A percentile compares a stretch with the other conserved stretches of the same genome.
Conservation (phyloP, 2,797 vertebrate species). For the Centropyge bicolor region DNA sequence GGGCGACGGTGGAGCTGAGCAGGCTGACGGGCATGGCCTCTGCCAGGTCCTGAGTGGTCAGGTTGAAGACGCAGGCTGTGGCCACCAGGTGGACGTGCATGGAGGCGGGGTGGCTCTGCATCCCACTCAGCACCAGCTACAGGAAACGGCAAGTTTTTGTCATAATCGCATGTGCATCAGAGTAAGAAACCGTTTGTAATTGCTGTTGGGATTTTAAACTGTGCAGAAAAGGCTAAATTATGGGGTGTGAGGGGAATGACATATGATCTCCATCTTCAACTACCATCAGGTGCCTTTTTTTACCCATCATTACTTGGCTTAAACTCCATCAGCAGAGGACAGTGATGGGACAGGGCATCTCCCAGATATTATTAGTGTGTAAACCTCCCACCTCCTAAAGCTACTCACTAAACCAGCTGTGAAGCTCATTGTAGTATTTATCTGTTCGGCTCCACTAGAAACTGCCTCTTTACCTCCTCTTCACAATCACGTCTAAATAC, state of each 20-base stretch:
- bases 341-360: slow-evolving; percentile 3
- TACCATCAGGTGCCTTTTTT: not conserved
- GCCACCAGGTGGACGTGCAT: slow-evolving; percentile 91
- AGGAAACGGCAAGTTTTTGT: slow-evolving; percentile 37
- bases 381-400: slow-evolving; percentile 16
- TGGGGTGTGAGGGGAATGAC: not conserved
- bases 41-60: slow-evolving; percentile 91
- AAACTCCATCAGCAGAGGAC: not conserved
- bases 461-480: slow-evolving; percentile 18
- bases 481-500: slow-evolving; percentile 9
- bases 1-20: slow-evolving; percentile 88
- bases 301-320: not conserved
- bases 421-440: not conserved
- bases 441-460: slow-evolving; percentile 14
- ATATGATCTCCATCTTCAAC: not conserved
- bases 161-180: not conserved
- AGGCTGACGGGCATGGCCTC: slow-evolving; percentile 90
- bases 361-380: slow-evolving; percentile 8
- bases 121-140: slow-evolving; percentile 91
- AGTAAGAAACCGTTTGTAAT: not conserved
- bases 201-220: not conserved
- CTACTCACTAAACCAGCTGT: slow-evolving; percentile 14
- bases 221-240: not conserved
- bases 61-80: slow-evolving; percentile 92
- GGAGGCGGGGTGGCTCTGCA: slow-evolving; percentile 92